phyloP scores from a whole-genome alignment of 2,113 vertebrate species.

The Poicephalus meyeri region DNA sequence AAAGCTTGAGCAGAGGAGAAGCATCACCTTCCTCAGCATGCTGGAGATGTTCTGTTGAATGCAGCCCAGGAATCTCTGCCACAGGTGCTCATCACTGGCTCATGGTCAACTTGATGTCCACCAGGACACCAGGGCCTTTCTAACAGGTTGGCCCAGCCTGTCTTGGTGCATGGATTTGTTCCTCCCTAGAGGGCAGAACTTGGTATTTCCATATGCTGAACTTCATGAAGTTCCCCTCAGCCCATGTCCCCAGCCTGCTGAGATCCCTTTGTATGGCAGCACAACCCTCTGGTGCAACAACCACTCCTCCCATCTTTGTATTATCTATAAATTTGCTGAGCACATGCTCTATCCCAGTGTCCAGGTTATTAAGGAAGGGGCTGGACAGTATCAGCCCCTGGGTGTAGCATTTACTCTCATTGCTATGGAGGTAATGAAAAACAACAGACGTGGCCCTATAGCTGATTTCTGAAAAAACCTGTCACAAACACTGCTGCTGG shows the following conservation, averaged over 20 bases:
- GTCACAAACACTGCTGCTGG: not conserved
- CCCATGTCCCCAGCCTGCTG: not conserved
- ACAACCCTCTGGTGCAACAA: rapidly evolving
- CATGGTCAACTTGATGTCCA: not conserved
- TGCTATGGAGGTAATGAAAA: not conserved
- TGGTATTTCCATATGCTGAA: not conserved
- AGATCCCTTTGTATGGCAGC: not conserved
- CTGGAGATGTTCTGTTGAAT: not conserved
- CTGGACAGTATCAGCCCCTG: not conserved
- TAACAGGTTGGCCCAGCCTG: not conserved
- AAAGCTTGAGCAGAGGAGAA: not conserved
- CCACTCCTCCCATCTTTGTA: not conserved
- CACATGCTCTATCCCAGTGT: not conserved
- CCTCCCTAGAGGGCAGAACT: not conserved
- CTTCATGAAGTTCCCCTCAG: not conserved
- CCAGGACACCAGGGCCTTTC: not conserved
- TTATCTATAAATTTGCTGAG: not conserved
- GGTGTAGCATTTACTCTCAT: not conserved
- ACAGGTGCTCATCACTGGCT: not conserved
- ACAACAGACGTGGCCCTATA: not conserved
- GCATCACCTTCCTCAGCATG: not conserved
- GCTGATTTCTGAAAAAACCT: not conserved
- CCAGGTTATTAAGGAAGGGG: not conserved
- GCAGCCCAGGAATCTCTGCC: not conserved
- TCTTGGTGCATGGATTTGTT: not conserved